Percentiles rank a stretch among this genome's conserved stretches.
Evolutionary conservation across 2,113 vertebrate genomes (phyloP).

Genomic region (Carlito syrichta): DNA sequence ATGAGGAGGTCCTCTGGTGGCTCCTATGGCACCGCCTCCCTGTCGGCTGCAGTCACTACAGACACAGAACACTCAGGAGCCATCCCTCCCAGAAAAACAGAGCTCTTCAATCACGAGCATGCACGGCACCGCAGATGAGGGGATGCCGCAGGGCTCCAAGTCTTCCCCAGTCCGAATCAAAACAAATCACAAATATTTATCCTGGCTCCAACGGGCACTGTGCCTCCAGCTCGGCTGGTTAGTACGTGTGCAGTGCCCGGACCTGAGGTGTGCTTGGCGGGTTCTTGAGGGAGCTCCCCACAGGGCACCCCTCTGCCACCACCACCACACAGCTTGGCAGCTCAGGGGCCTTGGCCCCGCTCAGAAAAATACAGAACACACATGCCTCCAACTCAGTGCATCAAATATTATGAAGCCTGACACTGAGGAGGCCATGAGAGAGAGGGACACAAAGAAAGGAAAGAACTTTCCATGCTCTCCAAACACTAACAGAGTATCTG

Average conservation of each 20-base stretch:
- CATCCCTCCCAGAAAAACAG: neutral
- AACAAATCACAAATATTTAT: neutral
- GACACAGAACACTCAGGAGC: neutral
- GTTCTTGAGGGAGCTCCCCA: neutral
- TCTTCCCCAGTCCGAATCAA: neutral
- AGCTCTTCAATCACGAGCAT: neutral
- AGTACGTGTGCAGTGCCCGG: fast-evolving
- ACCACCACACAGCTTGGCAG: too few relatives aligned
- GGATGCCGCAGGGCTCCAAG: neutral
- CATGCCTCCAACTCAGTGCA: neutral
- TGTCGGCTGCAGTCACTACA: neutral
- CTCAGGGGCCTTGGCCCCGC: neutral
- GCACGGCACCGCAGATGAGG: neutral
- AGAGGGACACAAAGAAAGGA: neutral
- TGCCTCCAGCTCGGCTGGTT: neutral
- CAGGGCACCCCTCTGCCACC: too few relatives aligned
- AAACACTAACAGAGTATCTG: neutral
- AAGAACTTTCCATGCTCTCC: neutral
- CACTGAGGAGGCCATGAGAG: neutral
- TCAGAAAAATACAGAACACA: neutral
- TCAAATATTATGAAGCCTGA: neutral
- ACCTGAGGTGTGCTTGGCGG: neutral
- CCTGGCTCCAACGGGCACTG: fast-evolving
- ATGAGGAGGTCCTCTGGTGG: neutral
- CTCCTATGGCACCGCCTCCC: neutral